A percentile compares a stretch with the other conserved stretches of the same genome.
Evolutionary conservation across 2,888 invertebrate genomes (phyloP).

Genomic region (Nymphalis urticae): DNA sequence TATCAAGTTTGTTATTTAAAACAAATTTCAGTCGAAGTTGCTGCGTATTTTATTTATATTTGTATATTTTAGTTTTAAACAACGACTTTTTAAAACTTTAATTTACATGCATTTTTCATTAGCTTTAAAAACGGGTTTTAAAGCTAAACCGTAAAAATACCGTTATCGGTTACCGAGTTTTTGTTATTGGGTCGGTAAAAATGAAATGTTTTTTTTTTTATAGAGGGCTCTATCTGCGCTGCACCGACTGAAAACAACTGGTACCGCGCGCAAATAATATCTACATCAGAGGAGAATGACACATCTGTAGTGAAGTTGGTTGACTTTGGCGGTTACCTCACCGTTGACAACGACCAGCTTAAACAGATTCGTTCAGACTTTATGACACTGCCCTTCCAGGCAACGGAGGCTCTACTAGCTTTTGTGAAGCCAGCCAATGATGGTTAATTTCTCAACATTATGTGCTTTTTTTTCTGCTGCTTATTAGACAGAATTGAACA

Average conservation of each 20-base stretch:
- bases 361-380: slow-evolving; percentile 97
- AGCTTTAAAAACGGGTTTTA: too few relatives aligned
- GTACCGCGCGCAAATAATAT: slow-evolving; percentile 93
- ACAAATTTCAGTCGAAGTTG: too few relatives aligned
- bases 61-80: too few relatives aligned
- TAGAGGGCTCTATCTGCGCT: slow-evolving; percentile 93
- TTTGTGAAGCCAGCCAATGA: slow-evolving; percentile 90
- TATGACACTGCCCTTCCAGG: slow-evolving; percentile 97
- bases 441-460: slow-evolving; percentile 61
- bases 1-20: too few relatives aligned
- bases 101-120: too few relatives aligned
- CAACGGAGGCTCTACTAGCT: slow-evolving; percentile 96
- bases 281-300: slow-evolving; percentile 85
- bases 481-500: background rate
- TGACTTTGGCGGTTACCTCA: slow-evolving; percentile 97
- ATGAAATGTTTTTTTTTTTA: background rate
- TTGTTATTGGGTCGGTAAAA: too few relatives aligned
- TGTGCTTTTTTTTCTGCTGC: slow-evolving; percentile 1
- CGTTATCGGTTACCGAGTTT: too few relatives aligned
- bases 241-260: slow-evolving; percentile 92
- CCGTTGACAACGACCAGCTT: slow-evolving; percentile 87
- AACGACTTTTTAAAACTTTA: too few relatives aligned
- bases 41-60: too few relatives aligned
- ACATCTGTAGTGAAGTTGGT: slow-evolving; percentile 92
- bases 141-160: too few relatives aligned